Conservation (phyloP, 2,113 vertebrate genomes). For the Campylomormyrus numenius region DNA sequence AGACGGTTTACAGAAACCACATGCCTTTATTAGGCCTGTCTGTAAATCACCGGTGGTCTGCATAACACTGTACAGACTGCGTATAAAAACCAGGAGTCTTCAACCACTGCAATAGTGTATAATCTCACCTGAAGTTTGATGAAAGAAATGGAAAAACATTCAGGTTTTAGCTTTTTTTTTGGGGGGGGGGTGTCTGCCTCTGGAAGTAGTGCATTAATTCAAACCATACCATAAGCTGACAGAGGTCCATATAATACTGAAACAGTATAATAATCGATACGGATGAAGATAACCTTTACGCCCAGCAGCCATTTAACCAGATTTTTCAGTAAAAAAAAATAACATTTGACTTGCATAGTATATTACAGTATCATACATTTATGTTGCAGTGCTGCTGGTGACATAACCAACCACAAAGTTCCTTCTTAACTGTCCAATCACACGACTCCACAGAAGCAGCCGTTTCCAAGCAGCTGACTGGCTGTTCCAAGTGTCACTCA, state of each 20-base stretch:
- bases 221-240: neutral
- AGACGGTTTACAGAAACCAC: neutral
- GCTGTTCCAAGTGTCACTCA: neutral
- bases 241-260: neutral
- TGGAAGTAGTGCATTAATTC: neutral
- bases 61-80: neutral
- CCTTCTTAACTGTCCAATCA: neutral
- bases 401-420: neutral
- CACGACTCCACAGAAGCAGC: neutral
- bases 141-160: too few relatives aligned
- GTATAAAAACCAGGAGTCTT: neutral
- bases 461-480: neutral
- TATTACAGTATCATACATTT: neutral
- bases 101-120: neutral
- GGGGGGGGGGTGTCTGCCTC: neutral
- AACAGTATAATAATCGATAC: neutral
- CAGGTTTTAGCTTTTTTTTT: neutral
- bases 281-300: neutral
- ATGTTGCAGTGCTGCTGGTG: neutral
- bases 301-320: neutral
- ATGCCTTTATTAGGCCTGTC: neutral
- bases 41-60: neutral
- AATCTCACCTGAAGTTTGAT: neutral
- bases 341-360: neutral
- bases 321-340: neutral